A percentile compares a stretch with the other conserved stretches of the same genome.
Conservation (phyloP, 2,888 invertebrate species). For the Parnassius mnemosyne region DNA sequence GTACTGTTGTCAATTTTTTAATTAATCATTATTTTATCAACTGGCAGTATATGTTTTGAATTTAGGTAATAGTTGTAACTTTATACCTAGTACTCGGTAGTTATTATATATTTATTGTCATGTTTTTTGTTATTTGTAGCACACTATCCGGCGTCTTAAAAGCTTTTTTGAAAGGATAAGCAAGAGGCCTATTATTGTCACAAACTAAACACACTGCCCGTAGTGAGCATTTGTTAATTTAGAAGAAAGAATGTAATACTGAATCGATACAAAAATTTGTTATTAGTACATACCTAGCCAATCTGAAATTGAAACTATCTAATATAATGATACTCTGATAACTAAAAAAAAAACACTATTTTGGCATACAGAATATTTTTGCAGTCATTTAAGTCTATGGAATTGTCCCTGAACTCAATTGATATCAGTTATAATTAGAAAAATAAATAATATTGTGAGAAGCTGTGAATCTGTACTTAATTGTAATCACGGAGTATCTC, state of each 20-base stretch:
- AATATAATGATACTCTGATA: neutral
- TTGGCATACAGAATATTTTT: slow-evolving; percentile 59
- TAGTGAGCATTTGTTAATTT: slow-evolving; percentile 20
- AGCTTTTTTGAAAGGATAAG: neutral
- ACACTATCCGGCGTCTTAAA: neutral
- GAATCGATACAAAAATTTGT: too few relatives aligned
- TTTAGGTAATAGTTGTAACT: neutral
- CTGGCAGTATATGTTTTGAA: neutral
- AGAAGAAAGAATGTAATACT: too few relatives aligned
- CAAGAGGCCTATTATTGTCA: slow-evolving; percentile 36
- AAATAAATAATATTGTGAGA: slow-evolving; percentile 59
- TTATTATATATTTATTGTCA: neutral
- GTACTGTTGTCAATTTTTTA: neutral
- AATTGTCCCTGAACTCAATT: slow-evolving; percentile 51
- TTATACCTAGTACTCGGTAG: neutral
- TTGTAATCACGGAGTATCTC: slow-evolving; percentile 70
- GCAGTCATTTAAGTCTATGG: slow-evolving; percentile 47
- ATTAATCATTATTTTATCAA: neutral
- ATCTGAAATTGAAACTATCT: too few relatives aligned
- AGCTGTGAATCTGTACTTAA: slow-evolving; percentile 79
- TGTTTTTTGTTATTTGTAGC: neutral
- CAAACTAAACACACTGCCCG: slow-evolving; percentile 49
- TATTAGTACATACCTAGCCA: too few relatives aligned
- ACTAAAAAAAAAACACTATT: slow-evolving; percentile 45
- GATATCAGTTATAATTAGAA: slow-evolving; percentile 39